phyloP scores from a whole-genome alignment of 2,113 vertebrate genomes.

The Thalassarche chlororhynchos region DNA sequence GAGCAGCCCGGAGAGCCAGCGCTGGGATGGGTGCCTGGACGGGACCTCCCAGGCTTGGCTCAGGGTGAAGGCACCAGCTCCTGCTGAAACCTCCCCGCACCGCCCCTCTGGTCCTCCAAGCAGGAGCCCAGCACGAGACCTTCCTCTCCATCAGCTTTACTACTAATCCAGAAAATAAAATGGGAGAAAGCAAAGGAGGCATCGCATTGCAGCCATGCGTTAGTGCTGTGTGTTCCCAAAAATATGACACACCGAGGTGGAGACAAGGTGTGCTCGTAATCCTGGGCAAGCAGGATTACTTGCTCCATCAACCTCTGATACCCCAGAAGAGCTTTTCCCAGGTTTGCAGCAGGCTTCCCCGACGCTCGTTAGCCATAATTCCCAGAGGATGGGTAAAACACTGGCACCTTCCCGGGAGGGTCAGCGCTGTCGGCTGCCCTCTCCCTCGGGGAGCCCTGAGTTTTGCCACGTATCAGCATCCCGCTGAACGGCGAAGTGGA shows the following conservation, averaged over 20 bases:
- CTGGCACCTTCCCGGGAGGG: not conserved
- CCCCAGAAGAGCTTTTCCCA: not conserved
- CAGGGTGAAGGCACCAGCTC: not conserved
- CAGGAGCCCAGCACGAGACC: rapidly evolving
- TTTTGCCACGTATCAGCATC: not conserved
- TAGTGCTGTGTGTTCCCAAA: not conserved
- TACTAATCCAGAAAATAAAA: not conserved
- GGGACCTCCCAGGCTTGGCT: not conserved
- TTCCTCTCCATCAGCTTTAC: not conserved
- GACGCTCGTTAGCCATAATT: rapidly evolving
- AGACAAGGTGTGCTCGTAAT: too few species aligned
- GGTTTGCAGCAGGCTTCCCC: not conserved
- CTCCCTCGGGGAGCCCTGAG: not conserved
- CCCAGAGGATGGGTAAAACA: not conserved
- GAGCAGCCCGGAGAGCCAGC: not conserved
- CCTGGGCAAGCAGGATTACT: not conserved
- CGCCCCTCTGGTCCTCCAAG: not conserved
- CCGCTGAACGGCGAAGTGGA: rapidly evolving
- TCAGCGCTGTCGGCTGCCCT: rapidly evolving
- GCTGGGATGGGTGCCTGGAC: too few species aligned
- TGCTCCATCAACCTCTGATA: not conserved
- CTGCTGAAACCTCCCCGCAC: not conserved
- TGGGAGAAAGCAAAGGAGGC: not conserved
- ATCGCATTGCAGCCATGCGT: rapidly evolving
- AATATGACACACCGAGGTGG: rapidly evolving